Conservation (phyloP, 2,797 vertebrate genomes). For the Crenichthys baileyi region DNA sequence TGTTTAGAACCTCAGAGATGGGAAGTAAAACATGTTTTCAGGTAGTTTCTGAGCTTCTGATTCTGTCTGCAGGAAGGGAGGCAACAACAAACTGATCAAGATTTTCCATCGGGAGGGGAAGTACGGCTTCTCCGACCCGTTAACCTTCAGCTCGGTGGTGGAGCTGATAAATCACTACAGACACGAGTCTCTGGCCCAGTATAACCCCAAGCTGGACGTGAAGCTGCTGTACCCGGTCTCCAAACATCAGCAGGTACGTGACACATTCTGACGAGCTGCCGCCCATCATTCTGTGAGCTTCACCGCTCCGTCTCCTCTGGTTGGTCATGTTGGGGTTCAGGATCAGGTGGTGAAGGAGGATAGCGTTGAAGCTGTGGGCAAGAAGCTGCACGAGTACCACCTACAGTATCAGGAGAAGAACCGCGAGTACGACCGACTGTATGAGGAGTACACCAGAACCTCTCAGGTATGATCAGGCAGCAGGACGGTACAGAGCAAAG, state of each 20-base stretch:
- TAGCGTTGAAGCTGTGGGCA: slow-evolving; percentile 97
- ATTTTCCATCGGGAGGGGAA: slow-evolving; percentile 98
- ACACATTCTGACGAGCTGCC: fast-evolving
- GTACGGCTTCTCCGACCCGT: slow-evolving; percentile 96
- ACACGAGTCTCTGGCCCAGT: slow-evolving; percentile 96
- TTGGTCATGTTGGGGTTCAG: slow-evolving; percentile 62
- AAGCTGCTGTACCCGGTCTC: slow-evolving; percentile 96
- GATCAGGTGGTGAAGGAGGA: slow-evolving; percentile 99
- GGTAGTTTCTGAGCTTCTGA: neutral
- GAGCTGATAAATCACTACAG: slow-evolving; percentile 98
- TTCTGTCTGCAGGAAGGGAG: slow-evolving; percentile 88
- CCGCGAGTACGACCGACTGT: slow-evolving; percentile 94
- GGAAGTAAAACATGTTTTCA: neutral
- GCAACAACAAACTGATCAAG: slow-evolving; percentile 99
- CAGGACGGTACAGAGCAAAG: neutral
- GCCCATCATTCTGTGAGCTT: neutral
- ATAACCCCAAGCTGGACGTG: slow-evolving; percentile 97
- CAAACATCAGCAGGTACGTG: slow-evolving; percentile 93
- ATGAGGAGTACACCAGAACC: slow-evolving; percentile 97
- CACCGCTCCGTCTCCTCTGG: neutral
- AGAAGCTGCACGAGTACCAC: slow-evolving; percentile 97
- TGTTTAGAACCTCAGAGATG: neutral
- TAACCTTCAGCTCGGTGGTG: slow-evolving; percentile 97
- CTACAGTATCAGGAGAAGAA: slow-evolving; percentile 98
- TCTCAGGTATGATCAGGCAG: slow-evolving; percentile 86